Evolutionary conservation across 2,113 vertebrate genomes (phyloP), one percentile per base, ranked within the genome.

Genomic region (Perca flavescens): DNA sequence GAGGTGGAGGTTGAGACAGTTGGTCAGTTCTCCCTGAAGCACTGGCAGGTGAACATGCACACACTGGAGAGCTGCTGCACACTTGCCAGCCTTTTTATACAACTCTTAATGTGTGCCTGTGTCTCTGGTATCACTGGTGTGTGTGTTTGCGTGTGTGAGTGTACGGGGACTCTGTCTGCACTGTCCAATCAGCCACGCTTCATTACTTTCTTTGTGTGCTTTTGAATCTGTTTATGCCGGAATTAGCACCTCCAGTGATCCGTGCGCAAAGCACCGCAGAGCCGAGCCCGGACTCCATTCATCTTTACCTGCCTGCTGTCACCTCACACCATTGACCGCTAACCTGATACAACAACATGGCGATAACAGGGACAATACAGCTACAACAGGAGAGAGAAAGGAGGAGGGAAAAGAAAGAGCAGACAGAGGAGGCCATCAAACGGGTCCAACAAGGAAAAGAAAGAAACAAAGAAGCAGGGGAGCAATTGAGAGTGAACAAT

Each of bases 121-220:
- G 10, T 10, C 40, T 11, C 9, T 43, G 10, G 40, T 11, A 43
- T 43, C 40, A 34, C 34, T 34, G 31, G 31, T 76, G 50, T 78
- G 25, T 74, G 3, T 34, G 50, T 79, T 43, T 58, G 61, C n/a
- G 31, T 61, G 31, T 52, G 62, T 53, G 25, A 70, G 65, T 62
- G n/a, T 25, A 9, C 0, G 6, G 67, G 25, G 64, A 74, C 66
- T 46, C 52, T 54, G 56, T 79, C 75, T 77, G 67, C 67, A 54
- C 81, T 77, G 84, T 82, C 69, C 83, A 83, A 83, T 88, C 82
- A 74, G 79, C 74, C 63, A 65, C 0, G 80, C 86, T 88, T 83
- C 86, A 90, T 87, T 83, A 84, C 46, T 64, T 79, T 46, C 82
- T 85, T 81, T 88, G 70, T 85, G 82, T 79, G 76, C 69, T 36